phyloP scores from a whole-genome alignment of 2,797 vertebrate species.

The Numenius phaeopus region DNA sequence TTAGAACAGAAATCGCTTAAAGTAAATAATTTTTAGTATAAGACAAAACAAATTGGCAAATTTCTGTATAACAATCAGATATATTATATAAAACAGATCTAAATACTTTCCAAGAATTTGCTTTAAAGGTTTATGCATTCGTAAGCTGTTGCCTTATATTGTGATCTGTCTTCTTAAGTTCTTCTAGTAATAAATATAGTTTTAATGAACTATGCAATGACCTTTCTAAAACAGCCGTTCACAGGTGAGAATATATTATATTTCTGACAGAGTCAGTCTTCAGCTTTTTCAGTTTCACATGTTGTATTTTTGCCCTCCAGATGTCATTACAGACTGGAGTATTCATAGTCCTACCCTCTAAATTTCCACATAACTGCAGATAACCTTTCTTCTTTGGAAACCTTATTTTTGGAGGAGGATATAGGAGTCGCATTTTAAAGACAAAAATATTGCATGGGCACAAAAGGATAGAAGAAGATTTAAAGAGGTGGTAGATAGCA shows the following conservation, averaged over 20 bases:
- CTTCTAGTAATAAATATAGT: not conserved
- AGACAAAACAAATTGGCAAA: not conserved
- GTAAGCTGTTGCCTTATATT: not conserved
- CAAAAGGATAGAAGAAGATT: not conserved
- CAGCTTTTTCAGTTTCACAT: not conserved
- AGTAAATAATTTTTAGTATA: not conserved
- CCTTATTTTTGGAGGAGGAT: not conserved
- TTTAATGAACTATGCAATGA: not conserved
- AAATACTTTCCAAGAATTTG: not conserved
- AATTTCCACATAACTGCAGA: not conserved
- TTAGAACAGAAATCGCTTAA: not conserved
- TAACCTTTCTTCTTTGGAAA: not conserved
- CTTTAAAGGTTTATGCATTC: not conserved
- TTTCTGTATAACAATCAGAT: not conserved
- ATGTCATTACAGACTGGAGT: not conserved
- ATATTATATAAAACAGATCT: not conserved
- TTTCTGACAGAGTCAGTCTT: not conserved
- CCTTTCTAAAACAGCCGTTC: not conserved
- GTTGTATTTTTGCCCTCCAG: not conserved
- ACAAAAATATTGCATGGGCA: not conserved
- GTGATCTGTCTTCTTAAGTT: slow-evolving; percentile 19
- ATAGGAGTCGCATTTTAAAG: not conserved
- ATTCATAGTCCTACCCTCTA: not conserved
- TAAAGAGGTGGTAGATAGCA: not conserved
- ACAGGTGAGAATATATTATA: not conserved